Conservation (phyloP, 2,888 invertebrate species). For the Sinotaia quadrata region DNA sequence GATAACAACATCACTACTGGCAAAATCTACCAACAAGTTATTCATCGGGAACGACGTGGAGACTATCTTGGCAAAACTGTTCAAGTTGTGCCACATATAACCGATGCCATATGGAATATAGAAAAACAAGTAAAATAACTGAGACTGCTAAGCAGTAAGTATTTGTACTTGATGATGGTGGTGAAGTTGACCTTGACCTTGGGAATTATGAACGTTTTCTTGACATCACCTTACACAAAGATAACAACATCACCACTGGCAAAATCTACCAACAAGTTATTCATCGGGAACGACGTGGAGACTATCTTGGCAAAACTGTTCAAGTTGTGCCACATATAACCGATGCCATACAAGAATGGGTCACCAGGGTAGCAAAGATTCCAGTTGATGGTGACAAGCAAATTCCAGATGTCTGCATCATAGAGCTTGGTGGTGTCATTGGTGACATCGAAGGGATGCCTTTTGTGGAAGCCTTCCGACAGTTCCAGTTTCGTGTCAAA, state of each 20-base stretch:
- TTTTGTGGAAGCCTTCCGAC: constrained; percentile 97
- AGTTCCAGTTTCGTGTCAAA: constrained; percentile 95
- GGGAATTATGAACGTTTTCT: constrained; percentile 99
- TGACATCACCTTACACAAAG: constrained; percentile 92
- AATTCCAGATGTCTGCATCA: constrained; percentile 76
- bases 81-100: too few relatives aligned
- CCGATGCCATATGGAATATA: too few relatives aligned
- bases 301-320: constrained; percentile 98
- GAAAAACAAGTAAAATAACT: too few relatives aligned
- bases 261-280: constrained; percentile 98
- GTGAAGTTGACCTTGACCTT: constrained; percentile 98
- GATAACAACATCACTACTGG: too few relatives aligned
- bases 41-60: too few relatives aligned
- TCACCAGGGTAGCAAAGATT: constrained; percentile 88
- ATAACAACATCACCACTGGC: constrained; percentile 99
- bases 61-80: too few relatives aligned
- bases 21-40: too few relatives aligned
- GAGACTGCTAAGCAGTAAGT: too few relatives aligned
- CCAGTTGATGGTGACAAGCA: constrained; percentile 80
- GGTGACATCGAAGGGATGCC: constrained; percentile 99
- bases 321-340: constrained; percentile 99
- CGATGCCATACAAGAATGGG: constrained; percentile 99
- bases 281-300: constrained; percentile 91
- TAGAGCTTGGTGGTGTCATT: constrained; percentile 93
- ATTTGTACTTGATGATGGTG: constrained; percentile 98